A percentile compares a stretch with the other conserved stretches of the same genome.
Evolutionary conservation across 2,113 vertebrate genomes (phyloP).

Genomic region (Zapus hudsonius): DNA sequence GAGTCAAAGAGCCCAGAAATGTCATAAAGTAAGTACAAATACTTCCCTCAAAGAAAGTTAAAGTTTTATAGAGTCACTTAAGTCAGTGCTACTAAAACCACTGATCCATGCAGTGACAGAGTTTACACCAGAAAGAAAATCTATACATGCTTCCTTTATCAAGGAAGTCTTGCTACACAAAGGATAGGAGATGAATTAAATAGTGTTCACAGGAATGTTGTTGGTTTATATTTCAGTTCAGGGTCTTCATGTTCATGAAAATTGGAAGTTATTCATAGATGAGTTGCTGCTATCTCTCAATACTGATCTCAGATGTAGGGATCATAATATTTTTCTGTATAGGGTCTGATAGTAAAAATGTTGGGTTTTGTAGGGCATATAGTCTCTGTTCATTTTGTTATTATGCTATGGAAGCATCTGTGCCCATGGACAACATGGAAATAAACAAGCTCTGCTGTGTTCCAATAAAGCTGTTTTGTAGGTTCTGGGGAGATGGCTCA

Average conservation of each 20-base stretch:
- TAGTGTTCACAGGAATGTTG: neutral
- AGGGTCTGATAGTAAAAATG: neutral
- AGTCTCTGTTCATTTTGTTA: neutral
- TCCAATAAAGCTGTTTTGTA: neutral
- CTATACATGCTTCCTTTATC: neutral
- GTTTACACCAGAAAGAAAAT: neutral
- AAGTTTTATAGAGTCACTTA: constrained; percentile 36
- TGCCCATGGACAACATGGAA: neutral
- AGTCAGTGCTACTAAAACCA: neutral
- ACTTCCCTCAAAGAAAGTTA: constrained; percentile 8
- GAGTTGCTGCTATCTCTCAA: neutral
- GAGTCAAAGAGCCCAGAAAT: constrained; percentile 25
- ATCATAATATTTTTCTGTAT: neutral
- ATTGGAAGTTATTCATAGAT: neutral
- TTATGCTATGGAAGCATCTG: neutral
- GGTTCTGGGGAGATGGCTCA: no score
- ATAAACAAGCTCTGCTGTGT: neutral
- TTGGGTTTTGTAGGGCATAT: neutral
- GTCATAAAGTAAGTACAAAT: constrained; percentile 3
- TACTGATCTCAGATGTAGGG: neutral
- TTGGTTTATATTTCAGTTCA: neutral
- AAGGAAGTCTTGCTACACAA: neutral
- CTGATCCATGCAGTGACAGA: neutral
- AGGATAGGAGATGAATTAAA: neutral
- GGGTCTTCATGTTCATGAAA: neutral